Percentiles rank a stretch among this genome's conserved stretches.
Evolutionary conservation across 2,888 invertebrate species (phyloP).

Genomic region (Papilio protenor): DNA sequence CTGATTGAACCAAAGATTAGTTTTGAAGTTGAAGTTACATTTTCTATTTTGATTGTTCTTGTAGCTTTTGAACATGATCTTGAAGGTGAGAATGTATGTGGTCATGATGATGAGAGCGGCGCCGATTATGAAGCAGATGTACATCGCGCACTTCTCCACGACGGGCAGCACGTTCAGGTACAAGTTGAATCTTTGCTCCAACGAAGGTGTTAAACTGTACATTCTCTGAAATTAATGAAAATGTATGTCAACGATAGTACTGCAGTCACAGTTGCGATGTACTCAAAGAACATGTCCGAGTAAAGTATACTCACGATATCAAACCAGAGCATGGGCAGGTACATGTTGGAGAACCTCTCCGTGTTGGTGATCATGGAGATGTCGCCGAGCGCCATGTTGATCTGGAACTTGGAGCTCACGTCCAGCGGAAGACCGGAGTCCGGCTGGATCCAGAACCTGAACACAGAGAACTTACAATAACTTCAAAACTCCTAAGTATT

Average conservation of each 20-base stretch:
- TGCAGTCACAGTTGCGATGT: background rate
- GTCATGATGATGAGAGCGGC: slow-evolving; percentile 81
- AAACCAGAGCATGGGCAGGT: slow-evolving; percentile 93
- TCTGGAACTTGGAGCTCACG: slow-evolving; percentile 92
- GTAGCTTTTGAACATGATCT: slow-evolving; percentile 75
- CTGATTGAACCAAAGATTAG: slow-evolving; percentile 59
- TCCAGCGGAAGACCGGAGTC: slow-evolving; percentile 91
- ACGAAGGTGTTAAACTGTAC: slow-evolving; percentile 85
- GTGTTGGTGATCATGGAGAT: slow-evolving; percentile 87
- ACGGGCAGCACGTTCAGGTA: slow-evolving; percentile 89
- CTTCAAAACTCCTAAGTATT: too few species aligned
- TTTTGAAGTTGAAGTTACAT: slow-evolving; percentile 56
- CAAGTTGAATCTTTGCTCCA: slow-evolving; percentile 87
- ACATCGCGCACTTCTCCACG: slow-evolving; percentile 84
- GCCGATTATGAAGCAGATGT: slow-evolving; percentile 80
- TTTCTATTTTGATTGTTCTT: slow-evolving; percentile 54
- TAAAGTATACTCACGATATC: slow-evolving; percentile 90
- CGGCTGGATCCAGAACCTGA: slow-evolving; percentile 92
- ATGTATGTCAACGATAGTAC: background rate
- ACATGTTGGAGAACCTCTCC: slow-evolving; percentile 87
- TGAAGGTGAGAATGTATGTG: slow-evolving; percentile 74
- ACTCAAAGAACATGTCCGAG: background rate
- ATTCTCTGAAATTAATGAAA: slow-evolving; percentile 85
- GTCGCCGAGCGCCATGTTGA: slow-evolving; percentile 92
- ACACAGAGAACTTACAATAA: background rate